phyloP scores from a whole-genome alignment of 2,113 vertebrate genomes.

The Tylochromis polylepis region DNA sequence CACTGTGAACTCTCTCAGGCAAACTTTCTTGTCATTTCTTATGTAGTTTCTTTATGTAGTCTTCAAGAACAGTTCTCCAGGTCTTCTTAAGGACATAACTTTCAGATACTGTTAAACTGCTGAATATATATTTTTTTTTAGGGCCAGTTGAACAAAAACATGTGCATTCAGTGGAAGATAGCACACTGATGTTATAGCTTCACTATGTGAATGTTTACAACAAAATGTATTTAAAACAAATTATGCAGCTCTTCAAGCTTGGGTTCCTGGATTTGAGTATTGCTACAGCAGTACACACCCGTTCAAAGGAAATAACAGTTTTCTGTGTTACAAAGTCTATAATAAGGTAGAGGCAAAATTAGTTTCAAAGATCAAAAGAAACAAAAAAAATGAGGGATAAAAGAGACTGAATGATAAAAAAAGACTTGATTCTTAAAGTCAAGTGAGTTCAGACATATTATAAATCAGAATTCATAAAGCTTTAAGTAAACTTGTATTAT shows the following conservation, averaged over 20 bases:
- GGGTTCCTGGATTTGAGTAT: neutral
- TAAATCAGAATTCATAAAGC: neutral
- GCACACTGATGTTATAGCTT: neutral
- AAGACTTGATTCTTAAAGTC: neutral
- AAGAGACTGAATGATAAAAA: slow-evolving; percentile 19
- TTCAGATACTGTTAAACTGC: no score
- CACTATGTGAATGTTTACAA: neutral
- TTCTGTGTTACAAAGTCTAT: neutral
- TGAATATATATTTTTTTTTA: no score
- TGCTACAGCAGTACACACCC: neutral
- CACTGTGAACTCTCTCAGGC: no score
- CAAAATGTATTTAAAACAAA: neutral
- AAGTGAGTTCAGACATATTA: neutral
- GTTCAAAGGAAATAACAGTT: neutral
- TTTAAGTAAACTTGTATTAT: neutral
- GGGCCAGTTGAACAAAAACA: neutral
- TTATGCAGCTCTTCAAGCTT: neutral
- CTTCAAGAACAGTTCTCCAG: no score
- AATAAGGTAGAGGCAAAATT: neutral
- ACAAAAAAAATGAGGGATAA: neutral
- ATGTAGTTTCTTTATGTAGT: no score
- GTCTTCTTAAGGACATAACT: no score
- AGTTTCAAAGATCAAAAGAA: neutral
- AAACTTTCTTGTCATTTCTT: no score
- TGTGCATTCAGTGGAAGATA: neutral